Evolutionary conservation across 2,888 invertebrate species (phyloP), one percentile per base, ranked within the genome.

Genomic region (Xylophagus ater): DNA sequence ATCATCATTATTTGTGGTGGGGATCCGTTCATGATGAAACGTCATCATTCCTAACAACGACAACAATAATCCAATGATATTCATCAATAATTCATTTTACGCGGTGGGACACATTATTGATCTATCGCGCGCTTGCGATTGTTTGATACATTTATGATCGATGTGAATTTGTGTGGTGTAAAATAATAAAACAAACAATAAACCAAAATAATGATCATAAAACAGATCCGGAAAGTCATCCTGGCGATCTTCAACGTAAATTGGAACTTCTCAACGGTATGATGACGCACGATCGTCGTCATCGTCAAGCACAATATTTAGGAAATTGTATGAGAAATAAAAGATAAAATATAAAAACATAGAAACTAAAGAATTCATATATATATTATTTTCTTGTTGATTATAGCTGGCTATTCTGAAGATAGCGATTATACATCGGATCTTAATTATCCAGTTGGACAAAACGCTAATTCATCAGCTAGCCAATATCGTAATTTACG

Each of bases 391-490:
- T 7, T 7, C 21, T 21, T 21, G 9, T 14, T 14, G 23, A 25
- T 7, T 12, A 25, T 73, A 87, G 89, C 89, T 63, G 89, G 92
- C 43, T 86, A 92, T 65, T 92, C 92, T 35, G 94, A 94, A 68
- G 93, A 94, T 67, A 90, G 90, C 53, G 94, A 94, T 70, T 94
- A 94, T 69, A 94, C 93, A 46, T 89, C 89, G 47, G 94, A 94
- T 68, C 78, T 93, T 57, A 93, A 92, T 71, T 93, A 85, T 70
- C 93, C 49, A 19, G 78, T 86, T 56, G 81, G 80, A 45, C 85
- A 85, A 60, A 87, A 88, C 60, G 78, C 89, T 54, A 93, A 92
- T 70, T 85, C 85, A 58, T 89, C 90, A 43, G 88, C 86, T 18
- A 88, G 89, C 43, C 92, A 92, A 70, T 87, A 49, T 42, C 37